Evolutionary conservation across 2,888 invertebrate genomes (phyloP), one percentile per base, ranked within the genome.

Genomic region (Chouioia cunea): DNA sequence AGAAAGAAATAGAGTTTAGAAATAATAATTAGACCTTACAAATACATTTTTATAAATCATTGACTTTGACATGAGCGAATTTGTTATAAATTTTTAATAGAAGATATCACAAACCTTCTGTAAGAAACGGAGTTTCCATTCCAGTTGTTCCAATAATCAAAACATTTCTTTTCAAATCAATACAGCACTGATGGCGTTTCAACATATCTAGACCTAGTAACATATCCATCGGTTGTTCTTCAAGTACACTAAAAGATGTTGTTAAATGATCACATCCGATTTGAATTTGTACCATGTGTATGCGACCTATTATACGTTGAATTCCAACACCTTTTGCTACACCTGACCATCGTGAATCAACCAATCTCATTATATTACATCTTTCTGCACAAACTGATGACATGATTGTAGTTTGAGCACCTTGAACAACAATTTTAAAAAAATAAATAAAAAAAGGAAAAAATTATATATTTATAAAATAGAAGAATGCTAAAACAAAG

Each of bases 141-240:
- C 95, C 95, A 0, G 97, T 97, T 0, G 98, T 98, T 47, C 98
- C 98, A 80, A 99, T 98, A 75, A 90, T 90, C 44, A 99, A 88
- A 2, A 95, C 90, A 86, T 97, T 97, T 57, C 90, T 89, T 83
- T 94, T 93, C 78, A 99, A 87, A 86, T 99, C 97, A 78, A 98
- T 97, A 77, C 92, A 93, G 86, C 97, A 98, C 90, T 97, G 97
- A 89, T 99, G 98, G 79, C 98, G 88, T 87, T 95, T 97, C 0
- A 99, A 89, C 97, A 99, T 98, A 82, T 99, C 99, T 65, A 99
- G 88, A 0, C 99, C 99, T 15, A 99, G 88, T 69, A 99, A 87
- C 96, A 99, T 97, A 81, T 99, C 99, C 97, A 99, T 97, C 0
- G 97, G 95, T 85, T 99, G 98, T 79, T 98, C 94, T 82, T 97